These are phyloP conservation scores for Leptinotarsa juncta DNA, from an alignment of 2,888 invertebrate genomes.

Conservation along the genomic window DNA sequence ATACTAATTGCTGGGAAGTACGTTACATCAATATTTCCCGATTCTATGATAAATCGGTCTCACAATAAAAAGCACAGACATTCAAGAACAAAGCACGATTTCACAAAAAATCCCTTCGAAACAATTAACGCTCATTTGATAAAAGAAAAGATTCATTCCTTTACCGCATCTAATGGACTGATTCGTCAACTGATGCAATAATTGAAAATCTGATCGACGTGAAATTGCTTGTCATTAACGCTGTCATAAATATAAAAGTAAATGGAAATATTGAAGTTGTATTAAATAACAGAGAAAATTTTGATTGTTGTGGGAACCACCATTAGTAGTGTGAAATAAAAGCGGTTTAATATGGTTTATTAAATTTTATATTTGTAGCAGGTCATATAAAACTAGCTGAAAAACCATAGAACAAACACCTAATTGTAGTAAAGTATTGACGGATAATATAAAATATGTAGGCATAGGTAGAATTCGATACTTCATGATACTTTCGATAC, in stretches of 20 bases:
- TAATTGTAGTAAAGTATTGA: no score
- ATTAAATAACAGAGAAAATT: background rate
- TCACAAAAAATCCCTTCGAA: background rate
- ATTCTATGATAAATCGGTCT: no score
- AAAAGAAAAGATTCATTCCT: background rate
- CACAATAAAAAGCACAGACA: no score
- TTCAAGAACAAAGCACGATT: background rate
- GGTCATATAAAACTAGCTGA: background rate
- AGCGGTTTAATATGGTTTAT: background rate
- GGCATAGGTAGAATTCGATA: no score
- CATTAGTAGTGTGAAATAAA: background rate
- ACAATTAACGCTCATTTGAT: background rate
- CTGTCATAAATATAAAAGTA: background rate
- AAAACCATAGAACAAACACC: background rate
- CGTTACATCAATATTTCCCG: no score
- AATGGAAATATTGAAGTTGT: constrained; percentile 1
- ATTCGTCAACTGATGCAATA: constrained; percentile 3
- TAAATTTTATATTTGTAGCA: background rate
- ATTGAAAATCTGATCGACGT: constrained; percentile 8
- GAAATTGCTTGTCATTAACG: constrained; percentile 15
- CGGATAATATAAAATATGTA: no score
- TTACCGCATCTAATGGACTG: background rate
- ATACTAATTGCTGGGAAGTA: background rate
- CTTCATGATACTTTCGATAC: no score
- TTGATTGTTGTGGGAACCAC: background rate